Percentiles rank a stretch among this genome's conserved stretches.
Conservation (phyloP, 2,113 vertebrate species). For the Mungos mungo region DNA sequence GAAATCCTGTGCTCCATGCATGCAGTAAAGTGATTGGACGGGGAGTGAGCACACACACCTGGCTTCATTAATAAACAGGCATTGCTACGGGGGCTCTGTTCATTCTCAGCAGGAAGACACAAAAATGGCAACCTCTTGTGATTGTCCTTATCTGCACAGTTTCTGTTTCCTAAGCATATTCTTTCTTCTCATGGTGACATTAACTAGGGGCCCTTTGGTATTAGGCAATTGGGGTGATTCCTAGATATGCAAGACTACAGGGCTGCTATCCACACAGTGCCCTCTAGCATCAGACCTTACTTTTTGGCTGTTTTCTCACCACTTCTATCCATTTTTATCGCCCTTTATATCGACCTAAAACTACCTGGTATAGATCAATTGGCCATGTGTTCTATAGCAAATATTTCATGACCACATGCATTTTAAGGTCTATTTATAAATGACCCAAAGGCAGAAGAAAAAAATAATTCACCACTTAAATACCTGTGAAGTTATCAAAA, state of each 20-base stretch:
- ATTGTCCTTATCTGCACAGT: neutral
- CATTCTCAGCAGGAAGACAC: neutral
- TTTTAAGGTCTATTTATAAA: neutral
- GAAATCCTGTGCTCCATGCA: neutral
- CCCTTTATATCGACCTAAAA: neutral
- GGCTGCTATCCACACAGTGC: neutral
- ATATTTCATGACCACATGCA: neutral
- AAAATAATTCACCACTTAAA: neutral
- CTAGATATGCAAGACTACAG: neutral
- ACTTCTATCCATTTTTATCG: neutral
- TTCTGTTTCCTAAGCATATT: neutral
- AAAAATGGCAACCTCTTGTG: neutral
- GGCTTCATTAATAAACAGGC: neutral
- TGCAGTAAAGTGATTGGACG: neutral
- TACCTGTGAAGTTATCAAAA: neutral
- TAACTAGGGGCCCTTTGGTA: neutral
- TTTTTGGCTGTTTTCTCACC: neutral
- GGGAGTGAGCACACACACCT: neutral
- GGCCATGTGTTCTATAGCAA: neutral
- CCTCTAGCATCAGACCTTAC: neutral
- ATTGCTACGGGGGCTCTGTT: neutral
- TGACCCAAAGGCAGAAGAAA: neutral
- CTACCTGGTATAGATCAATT: neutral
- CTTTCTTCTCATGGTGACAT: neutral
- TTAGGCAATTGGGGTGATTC: neutral